A percentile compares a stretch with the other conserved stretches of the same genome.
Conservation (phyloP, 2,113 vertebrate species). For the Cryptomyrus ogoouensis region DNA sequence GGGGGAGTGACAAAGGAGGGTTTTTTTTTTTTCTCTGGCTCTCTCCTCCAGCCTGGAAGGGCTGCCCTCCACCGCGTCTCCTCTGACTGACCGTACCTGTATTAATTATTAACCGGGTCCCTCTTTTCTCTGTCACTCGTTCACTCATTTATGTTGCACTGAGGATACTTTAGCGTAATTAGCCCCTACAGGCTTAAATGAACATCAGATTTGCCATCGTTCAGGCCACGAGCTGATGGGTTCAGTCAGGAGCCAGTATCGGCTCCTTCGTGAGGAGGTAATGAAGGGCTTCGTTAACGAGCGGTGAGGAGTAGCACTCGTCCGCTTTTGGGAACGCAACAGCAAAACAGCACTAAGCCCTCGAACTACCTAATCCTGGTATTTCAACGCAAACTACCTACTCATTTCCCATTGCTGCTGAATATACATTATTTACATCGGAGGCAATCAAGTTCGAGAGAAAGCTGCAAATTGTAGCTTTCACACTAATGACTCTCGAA, state of each 20-base stretch:
- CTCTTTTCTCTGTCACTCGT: constrained; percentile 48
- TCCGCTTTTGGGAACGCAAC: neutral
- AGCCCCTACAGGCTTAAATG: constrained; percentile 41
- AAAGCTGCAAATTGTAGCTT: neutral
- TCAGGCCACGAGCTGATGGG: neutral
- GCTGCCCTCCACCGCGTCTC: constrained; percentile 26
- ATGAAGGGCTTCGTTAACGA: neutral
- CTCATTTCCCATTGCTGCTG: neutral
- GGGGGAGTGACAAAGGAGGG: neutral
- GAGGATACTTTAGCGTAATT: constrained; percentile 43
- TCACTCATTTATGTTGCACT: constrained; percentile 45
- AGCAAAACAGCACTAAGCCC: neutral
- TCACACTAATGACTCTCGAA: neutral
- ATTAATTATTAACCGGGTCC: constrained; percentile 60
- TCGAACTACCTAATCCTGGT: neutral
- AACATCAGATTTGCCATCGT: constrained; percentile 32
- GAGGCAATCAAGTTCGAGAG: neutral
- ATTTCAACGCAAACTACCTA: neutral
- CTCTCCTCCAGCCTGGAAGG: neutral
- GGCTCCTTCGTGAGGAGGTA: neutral
- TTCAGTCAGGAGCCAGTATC: neutral
- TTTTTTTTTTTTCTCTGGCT: neutral
- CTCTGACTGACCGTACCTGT: constrained; percentile 53
- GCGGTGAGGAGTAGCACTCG: neutral
- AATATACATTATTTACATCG: neutral